Evolutionary conservation across 2,797 vertebrate species (phyloP), one percentile per base, ranked within the genome.

Genomic region (Pangasius sanitwongsei): DNA sequence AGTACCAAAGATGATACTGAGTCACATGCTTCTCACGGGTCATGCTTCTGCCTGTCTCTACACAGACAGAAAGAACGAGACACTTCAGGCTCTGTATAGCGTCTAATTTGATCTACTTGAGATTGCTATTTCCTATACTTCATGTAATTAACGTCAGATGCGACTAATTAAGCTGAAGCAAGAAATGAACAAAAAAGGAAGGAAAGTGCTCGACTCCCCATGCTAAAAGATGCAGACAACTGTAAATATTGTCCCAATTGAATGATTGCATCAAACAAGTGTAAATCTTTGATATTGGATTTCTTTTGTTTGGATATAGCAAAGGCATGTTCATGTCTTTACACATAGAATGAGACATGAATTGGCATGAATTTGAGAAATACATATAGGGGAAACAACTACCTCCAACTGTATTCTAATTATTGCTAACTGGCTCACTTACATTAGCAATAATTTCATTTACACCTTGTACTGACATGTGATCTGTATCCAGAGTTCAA

Each of bases 51-150:
- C 94, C 90, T 92, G 94, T 95, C 93, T 94, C 93, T 89, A 91
- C 93, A 93, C 93, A 93, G 92, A 93, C 93, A 90, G 89, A 86
- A 89, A 89, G 18, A 63, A 88, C n/a, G 50, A 95, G 92, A 94
- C 93, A 93, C 94, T 95, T 91, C 93, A 95, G 94, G 91, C 95
- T 96, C 96, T 95, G 94, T 95, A 95, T 94, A 93, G 94, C 87
- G 92, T 94, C 95, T 96, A 96, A 96, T 96, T 96, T 96, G 95
- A 96, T 96, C 94, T 96, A 96, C 95, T 96, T 96, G 93, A 96
- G 95, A 96, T 95, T 95, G 94, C 93, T 94, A 96, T 94, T 95
- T 96, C 95, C 95, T 96, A 95, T 95, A 96, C 95, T 96, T 95
- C 94, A 95, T 95, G 93, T 96, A 96, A 97, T 96, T 96, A 96